Conservation (phyloP, 2,888 invertebrate species). For the Cheilosia impressa region DNA sequence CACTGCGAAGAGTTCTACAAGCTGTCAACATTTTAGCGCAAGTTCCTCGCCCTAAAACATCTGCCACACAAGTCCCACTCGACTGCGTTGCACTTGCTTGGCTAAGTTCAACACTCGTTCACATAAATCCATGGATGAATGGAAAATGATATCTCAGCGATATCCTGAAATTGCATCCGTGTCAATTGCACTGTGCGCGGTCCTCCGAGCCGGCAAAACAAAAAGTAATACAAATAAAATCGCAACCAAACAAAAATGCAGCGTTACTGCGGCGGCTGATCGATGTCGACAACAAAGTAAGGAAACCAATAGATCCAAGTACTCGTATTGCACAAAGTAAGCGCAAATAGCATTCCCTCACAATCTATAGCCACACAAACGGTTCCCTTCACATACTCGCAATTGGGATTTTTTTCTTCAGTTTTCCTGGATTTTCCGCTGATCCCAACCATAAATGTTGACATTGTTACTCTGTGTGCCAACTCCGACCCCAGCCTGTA, state of each 20-base stretch:
- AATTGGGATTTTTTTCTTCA: constrained; percentile 35
- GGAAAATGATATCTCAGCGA: constrained; percentile 56
- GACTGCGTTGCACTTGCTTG: not conserved
- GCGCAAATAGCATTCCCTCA: constrained; percentile 28
- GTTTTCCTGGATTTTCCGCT: constrained; percentile 55
- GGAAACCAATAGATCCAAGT: constrained; percentile 35
- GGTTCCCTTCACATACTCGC: constrained; percentile 27
- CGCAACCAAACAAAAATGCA: constrained; percentile 55
- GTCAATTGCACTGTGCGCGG: constrained; percentile 29
- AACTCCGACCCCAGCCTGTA: constrained; percentile 35
- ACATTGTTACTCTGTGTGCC: constrained; percentile 42
- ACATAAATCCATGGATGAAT: constrained; percentile 49
- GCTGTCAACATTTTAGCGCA: constrained; percentile 45
- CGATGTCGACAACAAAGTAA: constrained; percentile 28
- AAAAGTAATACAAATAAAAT: constrained; percentile 5
- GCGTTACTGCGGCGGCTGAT: constrained; percentile 36
- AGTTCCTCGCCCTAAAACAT: constrained; percentile 2
- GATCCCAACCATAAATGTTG: constrained; percentile 69
- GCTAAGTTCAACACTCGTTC: constrained; percentile 19
- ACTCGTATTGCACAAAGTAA: constrained; percentile 19
- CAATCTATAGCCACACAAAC: not conserved
- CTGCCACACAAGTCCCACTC: constrained; percentile 15
- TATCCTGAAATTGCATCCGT: constrained; percentile 59
- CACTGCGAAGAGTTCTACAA: constrained; percentile 7
- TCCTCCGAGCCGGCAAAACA: not conserved